These are phyloP conservation scores for Crocidura indochinensis DNA, from an alignment of 2,797 vertebrate species.

Conservation along the genomic window DNA sequence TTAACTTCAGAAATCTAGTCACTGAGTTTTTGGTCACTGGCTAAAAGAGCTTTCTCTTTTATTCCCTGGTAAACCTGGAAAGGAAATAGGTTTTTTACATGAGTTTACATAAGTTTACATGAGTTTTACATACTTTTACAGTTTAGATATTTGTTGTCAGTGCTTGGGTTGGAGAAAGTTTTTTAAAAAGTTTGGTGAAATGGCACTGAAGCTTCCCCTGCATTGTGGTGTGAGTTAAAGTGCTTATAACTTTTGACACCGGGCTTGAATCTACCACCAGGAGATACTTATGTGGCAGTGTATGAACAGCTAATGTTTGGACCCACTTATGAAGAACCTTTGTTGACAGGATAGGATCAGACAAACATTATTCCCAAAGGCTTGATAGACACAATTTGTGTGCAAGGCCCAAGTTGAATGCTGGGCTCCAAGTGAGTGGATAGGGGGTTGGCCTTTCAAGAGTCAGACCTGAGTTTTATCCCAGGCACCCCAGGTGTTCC, in stretches of 20 bases:
- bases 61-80: constrained; percentile 1
- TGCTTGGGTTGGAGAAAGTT: neutral
- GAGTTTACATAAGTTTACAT: too few relatives aligned
- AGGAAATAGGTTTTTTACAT: neutral
- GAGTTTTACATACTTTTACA: neutral
- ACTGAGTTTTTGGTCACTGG: constrained; percentile 4
- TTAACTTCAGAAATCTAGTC: neutral
- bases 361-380: neutral
- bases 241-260: neutral
- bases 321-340: neutral
- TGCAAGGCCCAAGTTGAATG: too few relatives aligned
- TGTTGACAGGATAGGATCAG: neutral
- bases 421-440: too few relatives aligned
- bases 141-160: constrained; percentile 44
- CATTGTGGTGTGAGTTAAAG: neutral
- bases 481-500: too few relatives aligned
- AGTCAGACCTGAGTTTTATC: too few relatives aligned
- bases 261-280: neutral
- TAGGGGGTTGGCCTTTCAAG: too few relatives aligned
- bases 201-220: neutral
- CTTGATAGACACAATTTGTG: neutral
- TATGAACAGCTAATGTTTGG: constrained; percentile 11
- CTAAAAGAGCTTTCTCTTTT: neutral
- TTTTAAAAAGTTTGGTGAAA: neutral
- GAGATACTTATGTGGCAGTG: neutral